A percentile compares a stretch with the other conserved stretches of the same genome.
phyloP scores from a whole-genome alignment of 1,140 invertebrate species.

The Drosophila santomea region DNA sequence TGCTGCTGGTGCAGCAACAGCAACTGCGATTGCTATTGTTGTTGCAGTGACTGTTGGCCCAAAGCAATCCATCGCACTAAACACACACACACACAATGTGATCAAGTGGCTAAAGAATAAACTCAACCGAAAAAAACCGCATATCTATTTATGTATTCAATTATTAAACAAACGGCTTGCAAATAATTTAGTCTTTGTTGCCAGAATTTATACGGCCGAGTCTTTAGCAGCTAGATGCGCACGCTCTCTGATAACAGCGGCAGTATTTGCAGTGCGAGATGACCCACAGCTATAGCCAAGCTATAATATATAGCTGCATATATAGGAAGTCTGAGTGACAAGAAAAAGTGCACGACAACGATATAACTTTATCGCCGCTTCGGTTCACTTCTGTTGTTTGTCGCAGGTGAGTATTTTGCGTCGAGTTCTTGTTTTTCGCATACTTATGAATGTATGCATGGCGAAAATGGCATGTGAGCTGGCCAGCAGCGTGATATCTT shows the following conservation, averaged over 20 bases:
- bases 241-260: slow-evolving; percentile 55
- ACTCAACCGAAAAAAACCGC: slow-evolving; percentile 16
- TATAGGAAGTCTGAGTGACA: slow-evolving; percentile 49
- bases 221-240: slow-evolving; percentile 36
- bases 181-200: slow-evolving; percentile 28
- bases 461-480: slow-evolving; percentile 67
- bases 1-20: slow-evolving; percentile 19
- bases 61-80: slow-evolving; percentile 26
- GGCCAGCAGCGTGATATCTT: slow-evolving; percentile 56
- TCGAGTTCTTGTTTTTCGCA: slow-evolving; percentile 69
- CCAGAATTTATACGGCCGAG: slow-evolving; percentile 20
- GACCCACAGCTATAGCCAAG: slow-evolving; percentile 23
- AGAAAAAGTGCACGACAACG: slow-evolving; percentile 66
- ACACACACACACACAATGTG: slow-evolving; percentile 2
- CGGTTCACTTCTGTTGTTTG: slow-evolving; percentile 57
- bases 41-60: slow-evolving; percentile 16
- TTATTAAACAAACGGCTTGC: slow-evolving; percentile 39
- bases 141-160: slow-evolving; percentile 10
- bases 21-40: slow-evolving; percentile 5
- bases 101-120: slow-evolving; percentile 16
- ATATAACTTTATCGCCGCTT: slow-evolving; percentile 69
- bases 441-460: slow-evolving; percentile 10
- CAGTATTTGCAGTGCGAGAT: slow-evolving; percentile 13
- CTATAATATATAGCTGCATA: slow-evolving; percentile 12
- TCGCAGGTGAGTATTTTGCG: slow-evolving; percentile 75